Evolutionary conservation across 2,888 invertebrate genomes (phyloP).

Genomic region (Rhagium mordax): DNA sequence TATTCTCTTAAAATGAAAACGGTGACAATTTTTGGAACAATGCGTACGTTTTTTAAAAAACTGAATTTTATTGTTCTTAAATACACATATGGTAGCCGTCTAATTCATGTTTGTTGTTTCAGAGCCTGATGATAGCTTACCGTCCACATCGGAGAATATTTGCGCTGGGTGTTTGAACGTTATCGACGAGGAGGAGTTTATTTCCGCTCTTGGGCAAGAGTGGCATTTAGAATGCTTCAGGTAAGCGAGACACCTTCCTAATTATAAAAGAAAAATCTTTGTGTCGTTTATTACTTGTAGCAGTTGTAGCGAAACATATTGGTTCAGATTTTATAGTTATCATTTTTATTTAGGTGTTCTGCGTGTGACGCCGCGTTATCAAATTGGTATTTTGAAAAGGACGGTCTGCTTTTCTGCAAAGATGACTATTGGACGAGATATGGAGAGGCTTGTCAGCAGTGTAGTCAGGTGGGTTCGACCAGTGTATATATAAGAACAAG

Average conservation of each 20-base stretch:
- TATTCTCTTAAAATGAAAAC: no score
- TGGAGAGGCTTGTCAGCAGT: conserved; percentile 92
- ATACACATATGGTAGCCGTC: no score
- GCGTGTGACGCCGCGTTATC: conserved; percentile 89
- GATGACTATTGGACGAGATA: conserved; percentile 91
- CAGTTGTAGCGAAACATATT: no score
- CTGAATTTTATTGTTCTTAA: no score
- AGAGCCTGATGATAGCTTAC: conserved; percentile 38
- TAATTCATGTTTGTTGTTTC: background rate
- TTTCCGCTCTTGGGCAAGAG: conserved; percentile 86
- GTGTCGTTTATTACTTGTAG: no score
- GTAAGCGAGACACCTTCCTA: conserved; percentile 72
- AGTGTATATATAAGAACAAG: no score
- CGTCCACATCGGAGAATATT: conserved; percentile 43
- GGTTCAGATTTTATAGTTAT: background rate
- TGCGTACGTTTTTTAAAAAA: no score
- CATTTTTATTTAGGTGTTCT: conserved; percentile 80
- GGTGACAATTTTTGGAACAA: no score
- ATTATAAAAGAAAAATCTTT: no score
- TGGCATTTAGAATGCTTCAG: conserved; percentile 94
- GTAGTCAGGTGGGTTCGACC: conserved; percentile 77
- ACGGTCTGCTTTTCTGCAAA: conserved; percentile 90
- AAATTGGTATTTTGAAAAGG: conserved; percentile 95
- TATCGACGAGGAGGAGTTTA: conserved; percentile 83
- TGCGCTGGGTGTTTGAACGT: conserved; percentile 85